Evolutionary conservation across 35 echinoderm and acorn worm genomes (phyloP).

Genomic region (Chiridota heheva): DNA sequence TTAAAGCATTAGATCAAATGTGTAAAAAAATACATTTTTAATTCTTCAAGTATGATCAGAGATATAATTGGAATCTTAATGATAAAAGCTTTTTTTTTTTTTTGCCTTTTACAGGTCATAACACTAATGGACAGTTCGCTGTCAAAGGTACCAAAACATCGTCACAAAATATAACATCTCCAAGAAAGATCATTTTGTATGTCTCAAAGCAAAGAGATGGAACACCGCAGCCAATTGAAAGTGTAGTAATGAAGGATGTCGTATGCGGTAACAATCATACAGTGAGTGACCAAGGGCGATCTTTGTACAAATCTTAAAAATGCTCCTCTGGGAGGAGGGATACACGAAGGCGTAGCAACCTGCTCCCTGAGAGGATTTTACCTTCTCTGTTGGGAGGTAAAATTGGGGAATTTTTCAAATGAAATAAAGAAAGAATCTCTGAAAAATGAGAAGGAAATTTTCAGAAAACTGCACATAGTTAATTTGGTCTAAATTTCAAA

Average conservation of each 20-base stretch:
- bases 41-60: background rate
- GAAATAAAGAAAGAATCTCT: no score
- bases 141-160: constrained; percentile 79
- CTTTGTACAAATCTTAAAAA: background rate
- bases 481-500: no score
- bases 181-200: constrained; percentile 60
- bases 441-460: no score
- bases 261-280: constrained; percentile 87
- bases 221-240: constrained; percentile 42
- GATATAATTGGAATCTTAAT: background rate
- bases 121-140: constrained; percentile 84
- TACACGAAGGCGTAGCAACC: no score
- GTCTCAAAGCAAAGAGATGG: constrained; percentile 73
- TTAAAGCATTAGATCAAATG: no score
- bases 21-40: no score
- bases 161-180: constrained; percentile 73
- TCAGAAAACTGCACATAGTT: no score
- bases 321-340: background rate
- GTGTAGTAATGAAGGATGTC: constrained; percentile 82
- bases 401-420: no score
- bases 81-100: no score
- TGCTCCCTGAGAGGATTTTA: no score
- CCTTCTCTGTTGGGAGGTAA: no score
- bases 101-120: constrained; percentile 79
- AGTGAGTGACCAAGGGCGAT: constrained; percentile 51